phyloP scores from a whole-genome alignment of 2,113 vertebrate species.

The Phyllostomus discolor region DNA sequence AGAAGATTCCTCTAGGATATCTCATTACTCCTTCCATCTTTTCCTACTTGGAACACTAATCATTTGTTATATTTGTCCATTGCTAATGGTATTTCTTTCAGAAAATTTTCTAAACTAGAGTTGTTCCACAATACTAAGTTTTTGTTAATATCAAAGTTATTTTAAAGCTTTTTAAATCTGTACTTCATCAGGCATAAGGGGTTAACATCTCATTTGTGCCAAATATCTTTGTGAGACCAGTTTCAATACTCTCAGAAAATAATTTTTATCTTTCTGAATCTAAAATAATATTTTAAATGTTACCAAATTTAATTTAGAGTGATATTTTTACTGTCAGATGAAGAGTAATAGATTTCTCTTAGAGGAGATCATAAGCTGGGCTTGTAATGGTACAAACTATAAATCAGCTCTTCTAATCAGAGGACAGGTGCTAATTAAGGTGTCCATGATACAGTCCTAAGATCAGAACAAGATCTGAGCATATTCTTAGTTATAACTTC shows the following conservation, averaged over 20 bases:
- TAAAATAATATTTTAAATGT: not conserved
- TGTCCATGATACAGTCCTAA: not conserved
- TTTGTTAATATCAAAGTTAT: not conserved
- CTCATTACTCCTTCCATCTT: not conserved
- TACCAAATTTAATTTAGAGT: not conserved
- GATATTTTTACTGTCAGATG: not conserved
- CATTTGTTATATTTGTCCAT: not conserved
- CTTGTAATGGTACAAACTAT: not conserved
- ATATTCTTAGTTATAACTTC: not conserved
- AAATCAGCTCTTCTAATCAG: not conserved
- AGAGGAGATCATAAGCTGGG: not conserved
- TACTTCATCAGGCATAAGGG: not conserved
- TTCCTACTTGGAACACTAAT: not conserved
- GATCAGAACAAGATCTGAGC: not conserved
- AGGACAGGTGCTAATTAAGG: not conserved
- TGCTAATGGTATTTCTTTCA: not conserved
- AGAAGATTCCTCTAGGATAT: not conserved
- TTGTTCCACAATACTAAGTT: not conserved
- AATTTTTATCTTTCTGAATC: not conserved
- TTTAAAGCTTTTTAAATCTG: not conserved
- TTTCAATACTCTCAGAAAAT: not conserved
- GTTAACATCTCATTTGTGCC: not conserved
- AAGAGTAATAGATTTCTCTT: not conserved
- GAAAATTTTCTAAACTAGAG: not conserved
- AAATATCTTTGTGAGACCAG: not conserved